phyloP scores from a whole-genome alignment of 1,140 invertebrate species.

The Pemphigus obesinymphae region DNA sequence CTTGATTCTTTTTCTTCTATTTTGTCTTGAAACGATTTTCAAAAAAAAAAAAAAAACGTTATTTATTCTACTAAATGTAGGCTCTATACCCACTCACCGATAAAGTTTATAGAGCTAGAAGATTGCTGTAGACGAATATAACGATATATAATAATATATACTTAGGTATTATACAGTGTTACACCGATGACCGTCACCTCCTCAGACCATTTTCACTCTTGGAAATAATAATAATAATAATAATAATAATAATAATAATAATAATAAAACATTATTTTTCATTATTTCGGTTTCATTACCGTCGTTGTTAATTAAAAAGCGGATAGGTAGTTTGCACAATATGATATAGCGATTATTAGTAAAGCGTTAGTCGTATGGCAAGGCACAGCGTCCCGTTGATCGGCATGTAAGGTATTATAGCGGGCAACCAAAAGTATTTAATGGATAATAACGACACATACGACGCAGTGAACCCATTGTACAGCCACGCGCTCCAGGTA shows the following conservation, averaged over 20 bases:
- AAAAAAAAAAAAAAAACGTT: too few relatives aligned
- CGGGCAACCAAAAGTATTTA: slow-evolving; percentile 3
- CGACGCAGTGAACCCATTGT: slow-evolving; percentile 77
- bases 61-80: neutral
- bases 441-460: slow-evolving; percentile 57
- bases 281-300: neutral
- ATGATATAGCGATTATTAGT: neutral
- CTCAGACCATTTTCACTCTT: neutral
- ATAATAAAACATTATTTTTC: neutral
- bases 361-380: neutral
- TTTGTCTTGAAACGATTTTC: neutral
- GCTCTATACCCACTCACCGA: slow-evolving; percentile 9
- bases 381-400: neutral
- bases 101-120: neutral
- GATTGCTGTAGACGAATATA: neutral
- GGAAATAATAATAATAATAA: neutral
- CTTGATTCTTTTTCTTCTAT: neutral
- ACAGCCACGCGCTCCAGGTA: slow-evolving; percentile 78
- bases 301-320: neutral
- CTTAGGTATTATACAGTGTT: neutral
- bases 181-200: slow-evolving; percentile 16
- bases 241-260: too few relatives aligned
- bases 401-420: neutral
- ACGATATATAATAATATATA: too few relatives aligned
- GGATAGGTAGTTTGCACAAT: too few relatives aligned